These are phyloP conservation scores for Cybosia mesomella DNA, from an alignment of 2,888 invertebrate species.

Conservation along the genomic window DNA sequence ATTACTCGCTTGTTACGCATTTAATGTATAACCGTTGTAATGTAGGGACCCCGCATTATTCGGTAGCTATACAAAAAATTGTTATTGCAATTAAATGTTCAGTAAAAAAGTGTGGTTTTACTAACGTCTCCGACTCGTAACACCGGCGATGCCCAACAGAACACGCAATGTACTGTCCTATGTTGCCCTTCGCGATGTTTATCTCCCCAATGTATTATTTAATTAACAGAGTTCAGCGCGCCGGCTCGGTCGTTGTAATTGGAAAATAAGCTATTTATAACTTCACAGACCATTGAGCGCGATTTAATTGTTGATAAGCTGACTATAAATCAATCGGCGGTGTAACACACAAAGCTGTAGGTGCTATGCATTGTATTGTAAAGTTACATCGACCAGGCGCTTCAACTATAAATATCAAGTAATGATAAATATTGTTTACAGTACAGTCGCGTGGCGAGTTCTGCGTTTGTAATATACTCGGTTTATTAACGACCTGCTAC, in stretches of 20 bases:
- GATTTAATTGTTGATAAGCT: conserved; percentile 1
- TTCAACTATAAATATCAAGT: background rate
- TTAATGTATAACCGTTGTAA: conserved; percentile 31
- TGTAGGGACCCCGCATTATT: conserved; percentile 21
- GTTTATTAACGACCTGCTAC: background rate
- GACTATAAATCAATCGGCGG: conserved; percentile 11
- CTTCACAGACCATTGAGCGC: conserved; percentile 13
- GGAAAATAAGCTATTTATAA: conserved; percentile 22
- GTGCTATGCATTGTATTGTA: background rate
- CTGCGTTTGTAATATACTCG: background rate
- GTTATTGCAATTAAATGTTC: conserved; percentile 54
- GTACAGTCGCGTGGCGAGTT: background rate
- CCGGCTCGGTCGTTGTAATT: conserved; percentile 20
- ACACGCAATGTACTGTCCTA: background rate
- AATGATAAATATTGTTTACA: background rate
- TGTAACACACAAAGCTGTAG: background rate
- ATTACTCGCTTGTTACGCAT: conserved; percentile 28
- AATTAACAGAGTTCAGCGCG: conserved; percentile 16
- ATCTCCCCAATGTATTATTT: conserved; percentile 6
- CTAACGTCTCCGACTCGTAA: conserved; percentile 16
- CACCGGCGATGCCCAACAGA: background rate
- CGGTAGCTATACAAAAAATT: conserved; percentile 35
- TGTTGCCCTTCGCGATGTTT: background rate
- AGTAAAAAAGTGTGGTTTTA: conserved; percentile 37
- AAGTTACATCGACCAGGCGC: background rate